Evolutionary conservation across 2,113 vertebrate species (phyloP).

Genomic region (Upupa epops): DNA sequence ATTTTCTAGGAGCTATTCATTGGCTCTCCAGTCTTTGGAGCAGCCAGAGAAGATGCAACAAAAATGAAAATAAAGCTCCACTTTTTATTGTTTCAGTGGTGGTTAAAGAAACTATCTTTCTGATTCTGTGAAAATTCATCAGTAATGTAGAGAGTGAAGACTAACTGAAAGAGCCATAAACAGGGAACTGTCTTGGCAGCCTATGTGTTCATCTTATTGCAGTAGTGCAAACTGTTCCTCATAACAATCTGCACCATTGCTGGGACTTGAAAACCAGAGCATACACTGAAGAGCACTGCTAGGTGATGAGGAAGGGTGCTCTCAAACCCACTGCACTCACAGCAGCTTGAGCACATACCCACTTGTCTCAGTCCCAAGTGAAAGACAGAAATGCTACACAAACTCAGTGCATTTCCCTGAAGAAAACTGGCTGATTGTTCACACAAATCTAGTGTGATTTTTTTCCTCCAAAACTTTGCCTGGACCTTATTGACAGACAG

Average conservation of each 20-base stretch:
- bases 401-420: background rate
- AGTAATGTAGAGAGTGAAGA: background rate
- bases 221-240: background rate
- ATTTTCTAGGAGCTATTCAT: background rate
- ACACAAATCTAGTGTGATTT: background rate
- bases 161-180: background rate
- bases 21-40: background rate
- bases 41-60: background rate
- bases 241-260: conserved; percentile 11
- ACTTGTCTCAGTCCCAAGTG: background rate
- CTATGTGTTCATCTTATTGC: conserved; percentile 24
- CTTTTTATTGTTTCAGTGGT: background rate
- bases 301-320: background rate
- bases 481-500: background rate
- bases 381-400: background rate
- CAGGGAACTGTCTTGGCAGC: background rate
- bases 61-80: background rate
- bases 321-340: background rate
- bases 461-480: background rate
- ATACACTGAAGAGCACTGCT: background rate
- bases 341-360: background rate
- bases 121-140: background rate
- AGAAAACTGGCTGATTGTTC: background rate
- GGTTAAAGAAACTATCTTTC: background rate
- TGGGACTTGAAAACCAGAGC: background rate